Base-by-base conservation (phyloP, 2,797 vertebrate species). In the Pyrocephalus nanus region DNA sequence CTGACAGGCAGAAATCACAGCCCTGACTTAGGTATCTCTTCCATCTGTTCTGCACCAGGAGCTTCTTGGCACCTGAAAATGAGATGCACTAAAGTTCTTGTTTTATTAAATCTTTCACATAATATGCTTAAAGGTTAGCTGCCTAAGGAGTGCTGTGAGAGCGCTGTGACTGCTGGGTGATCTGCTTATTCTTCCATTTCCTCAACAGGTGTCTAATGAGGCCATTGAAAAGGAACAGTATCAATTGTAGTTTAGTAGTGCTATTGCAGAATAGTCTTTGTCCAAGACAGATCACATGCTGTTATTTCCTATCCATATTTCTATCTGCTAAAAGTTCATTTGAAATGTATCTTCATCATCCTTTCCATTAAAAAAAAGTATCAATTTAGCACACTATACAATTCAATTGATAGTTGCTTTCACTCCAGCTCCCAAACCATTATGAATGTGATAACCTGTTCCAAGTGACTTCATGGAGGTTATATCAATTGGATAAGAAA, bases 41-140 rank as follows among this genome's bases (percentile, higher is more conserved):
- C 91, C 87, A 80, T 93, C 82, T 96, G 92, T 38, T 88, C 53
- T 86, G 45, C 27, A n/a, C 21, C 45, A 65, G 58, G 81, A 93
- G 60, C 54, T 90, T 77, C 66, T 91, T 83, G 72, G 69, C 65
- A 90, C 40, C 55, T 94, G 75, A 62, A 92, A 87, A 85, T 73
- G 60, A 91, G 87, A 87, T 45, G 53, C 53, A 34, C 12, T 20
- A 13, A 61, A 67, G 32, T 67, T 76, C 78, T 79, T 91, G 8
- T 66, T 87, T 77, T 73, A 38, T 72, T 69, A 17, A 73, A 67
- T 60, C 38, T 34, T 85, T 45, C 61, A 25, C 4, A 2, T 81
- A 42, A 85, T 62, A 25, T 48, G 12, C 40, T 79, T 88, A 55
- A 89, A 85, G 40, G 32, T 89, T 82, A 64, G 48, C 40, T 81